Evolutionary conservation across 2,797 vertebrate species (phyloP), one percentile per base, ranked within the genome.

Genomic region (Pseudochaenichthys georgianus): DNA sequence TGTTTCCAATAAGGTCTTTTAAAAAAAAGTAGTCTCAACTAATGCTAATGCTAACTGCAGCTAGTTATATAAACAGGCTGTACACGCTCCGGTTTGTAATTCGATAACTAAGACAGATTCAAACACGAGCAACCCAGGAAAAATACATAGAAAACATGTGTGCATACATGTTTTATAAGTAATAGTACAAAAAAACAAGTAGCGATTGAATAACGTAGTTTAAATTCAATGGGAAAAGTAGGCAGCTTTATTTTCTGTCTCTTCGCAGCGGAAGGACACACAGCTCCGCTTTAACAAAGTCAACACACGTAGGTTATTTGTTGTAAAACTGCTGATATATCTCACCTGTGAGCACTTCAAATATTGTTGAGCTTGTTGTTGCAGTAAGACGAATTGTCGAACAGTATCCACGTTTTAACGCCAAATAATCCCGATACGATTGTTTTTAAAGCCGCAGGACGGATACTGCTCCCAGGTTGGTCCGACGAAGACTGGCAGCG

Each of bases 321-420:
- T 10, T 31, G n/a, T 46, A 6, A 43, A 67, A 1, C 0, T 3
- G 12, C 41, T 0, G 0, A 9, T 8, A 0, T 0, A 2, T 3
- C 77, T 80, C 60, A 85, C 83, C 83, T 72, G 50, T 11, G 16
- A 0, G 13, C 41, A 5, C n/a, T 1, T 28, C 21, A 13, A 7
- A 1, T 16, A 11, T 16, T 34, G 5, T 28, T 2, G 1, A 13
- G 50, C 7, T 2, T 0, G 2, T n/a, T 7, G 31, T 61, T 48
- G 23, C 21, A 11, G 2, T 1, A 28, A 0, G 13, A 52, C 12
- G 12, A 54, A 4, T 42, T 7, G 13, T 4, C 0, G 1, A 48
- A 9, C 1, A 63, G 59, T 4, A 54, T 63, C 47, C 42, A 3
- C 23, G 21, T 50, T 19, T 46, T 8, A 3, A 15, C 3, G 10